A percentile compares a stretch with the other conserved stretches of the same genome.
Evolutionary conservation across 2,888 invertebrate species (phyloP).

Genomic region (Gortyna flavago): DNA sequence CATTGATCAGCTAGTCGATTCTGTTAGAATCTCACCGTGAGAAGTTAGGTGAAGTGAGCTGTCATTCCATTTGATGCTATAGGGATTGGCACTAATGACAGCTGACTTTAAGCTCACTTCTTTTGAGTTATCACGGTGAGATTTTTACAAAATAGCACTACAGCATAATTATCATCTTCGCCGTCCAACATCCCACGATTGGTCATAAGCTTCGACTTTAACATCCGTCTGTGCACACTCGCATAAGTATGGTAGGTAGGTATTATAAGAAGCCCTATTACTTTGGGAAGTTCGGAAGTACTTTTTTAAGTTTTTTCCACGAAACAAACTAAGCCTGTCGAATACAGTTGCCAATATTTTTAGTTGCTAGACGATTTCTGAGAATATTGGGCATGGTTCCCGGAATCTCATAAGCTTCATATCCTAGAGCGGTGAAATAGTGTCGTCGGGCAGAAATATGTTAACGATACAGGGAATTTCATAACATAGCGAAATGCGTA

Average conservation of each 20-base stretch:
- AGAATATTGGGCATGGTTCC: conserved; percentile 40
- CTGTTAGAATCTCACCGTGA: too few relatives aligned
- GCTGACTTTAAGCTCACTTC: too few relatives aligned
- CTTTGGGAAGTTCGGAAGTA: background rate
- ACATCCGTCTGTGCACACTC: background rate
- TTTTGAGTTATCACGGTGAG: too few relatives aligned
- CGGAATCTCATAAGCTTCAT: conserved; percentile 39
- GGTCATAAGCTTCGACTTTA: background rate
- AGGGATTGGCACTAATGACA: too few relatives aligned
- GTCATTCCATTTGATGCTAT: too few relatives aligned
- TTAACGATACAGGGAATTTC: conserved; percentile 11
- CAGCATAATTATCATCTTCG: background rate
- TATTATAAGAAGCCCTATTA: background rate
- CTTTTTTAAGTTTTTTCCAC: conserved; percentile 11
- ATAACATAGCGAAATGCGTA: background rate
- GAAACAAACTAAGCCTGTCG: background rate
- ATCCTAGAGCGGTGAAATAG: conserved; percentile 23
- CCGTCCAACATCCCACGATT: background rate
- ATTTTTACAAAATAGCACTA: too few relatives aligned
- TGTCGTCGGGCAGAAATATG: conserved; percentile 17
- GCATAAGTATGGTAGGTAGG: background rate
- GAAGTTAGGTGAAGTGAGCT: too few relatives aligned
- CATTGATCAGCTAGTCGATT: too few relatives aligned
- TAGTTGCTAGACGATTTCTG: conserved; percentile 26
- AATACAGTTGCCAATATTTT: conserved; percentile 21